Evolutionary conservation across 2,888 invertebrate species (phyloP).

Genomic region (Volucella bombylans): DNA sequence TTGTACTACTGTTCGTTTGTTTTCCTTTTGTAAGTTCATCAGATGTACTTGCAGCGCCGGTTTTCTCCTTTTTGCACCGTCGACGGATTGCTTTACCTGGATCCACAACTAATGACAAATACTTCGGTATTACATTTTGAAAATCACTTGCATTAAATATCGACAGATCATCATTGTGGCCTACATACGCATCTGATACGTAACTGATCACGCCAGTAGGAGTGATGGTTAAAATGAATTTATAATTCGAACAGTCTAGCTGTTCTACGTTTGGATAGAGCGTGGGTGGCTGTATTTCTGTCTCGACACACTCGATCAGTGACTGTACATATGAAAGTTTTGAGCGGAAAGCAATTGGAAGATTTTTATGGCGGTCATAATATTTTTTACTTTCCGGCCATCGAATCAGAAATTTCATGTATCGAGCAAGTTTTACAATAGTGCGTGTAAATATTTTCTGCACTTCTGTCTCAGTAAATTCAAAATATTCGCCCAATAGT

Average conservation of each 20-base stretch:
- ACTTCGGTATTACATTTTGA: slow-evolving; percentile 80
- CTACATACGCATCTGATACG: slow-evolving; percentile 80
- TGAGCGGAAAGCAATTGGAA: slow-evolving; percentile 80
- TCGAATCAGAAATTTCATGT: slow-evolving; percentile 79
- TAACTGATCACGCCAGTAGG: slow-evolving; percentile 81
- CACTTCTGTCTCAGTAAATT: slow-evolving; percentile 79
- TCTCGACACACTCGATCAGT: slow-evolving; percentile 81
- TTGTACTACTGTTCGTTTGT: slow-evolving; percentile 55
- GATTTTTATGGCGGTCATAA: slow-evolving; percentile 80
- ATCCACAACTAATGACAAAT: slow-evolving; percentile 80
- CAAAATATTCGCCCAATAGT: slow-evolving; percentile 80
- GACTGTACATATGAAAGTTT: slow-evolving; percentile 81
- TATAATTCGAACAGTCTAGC: slow-evolving; percentile 80
- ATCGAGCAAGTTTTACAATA: slow-evolving; percentile 78
- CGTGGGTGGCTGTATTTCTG: slow-evolving; percentile 78
- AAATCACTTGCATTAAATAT: slow-evolving; percentile 80
- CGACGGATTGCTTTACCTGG: slow-evolving; percentile 80
- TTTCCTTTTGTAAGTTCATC: slow-evolving; percentile 36
- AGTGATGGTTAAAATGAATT: slow-evolving; percentile 81
- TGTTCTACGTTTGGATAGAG: slow-evolving; percentile 76
- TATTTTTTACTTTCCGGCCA: slow-evolving; percentile 81
- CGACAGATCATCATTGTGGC: slow-evolving; percentile 80
- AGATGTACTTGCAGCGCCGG: slow-evolving; percentile 8
- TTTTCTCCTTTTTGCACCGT: slow-evolving; percentile 68
- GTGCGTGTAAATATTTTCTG: slow-evolving; percentile 79